Base-by-base conservation (phyloP, 2,113 vertebrate species). In the Otis tarda region DNA sequence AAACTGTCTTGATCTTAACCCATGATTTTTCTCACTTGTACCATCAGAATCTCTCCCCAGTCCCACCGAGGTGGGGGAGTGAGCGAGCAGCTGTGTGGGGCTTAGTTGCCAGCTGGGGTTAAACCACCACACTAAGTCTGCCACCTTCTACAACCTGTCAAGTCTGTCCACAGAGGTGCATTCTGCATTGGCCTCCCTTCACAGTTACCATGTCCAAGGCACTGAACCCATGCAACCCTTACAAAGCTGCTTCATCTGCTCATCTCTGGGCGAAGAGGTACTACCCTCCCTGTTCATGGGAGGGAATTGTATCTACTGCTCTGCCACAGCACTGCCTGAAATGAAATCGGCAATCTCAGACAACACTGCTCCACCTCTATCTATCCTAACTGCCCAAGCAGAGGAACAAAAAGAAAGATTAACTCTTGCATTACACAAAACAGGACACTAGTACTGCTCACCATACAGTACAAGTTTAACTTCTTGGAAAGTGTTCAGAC, bases 381-480 rank as follows among this genome's bases (percentile, higher is more conserved):
- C 23, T 28, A 18, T 3, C 16, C 6, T 15, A 84, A 10, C 27
- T 39, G 19, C 35, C 27, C 56, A 67, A 53, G 24, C 6, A 10
- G 0, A 43, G n/a, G 28, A 73, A 63, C 7, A 23, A 50, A 59
- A n/a, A 41, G 30, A 60, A 49, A 5, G 8, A 30, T 24, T 22
- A 53, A 30, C 27, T 24, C 30, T 23, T 18, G 4, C 43, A 18
- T 35, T 30, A 24, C 27, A 57, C 25, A 24, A 45, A 27, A 7
- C 1, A 37, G 41, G 27, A 50, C n/a, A 14, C 0, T 1, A 73
- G 35, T 9, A 10, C 37, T 28, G 20, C 57, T 56, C 1, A 0
- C 43, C n/a, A 4, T 6, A 6, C 1, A 33, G 49, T 8, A 28
- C 14, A 56, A 57, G 10, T 27, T 35, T 7, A 63, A 49, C 31